A percentile compares a stretch with the other conserved stretches of the same genome.
Conservation (phyloP, 35 echinoderm and acorn worm species). For the Hemicentrotus pulcherrimus region DNA sequence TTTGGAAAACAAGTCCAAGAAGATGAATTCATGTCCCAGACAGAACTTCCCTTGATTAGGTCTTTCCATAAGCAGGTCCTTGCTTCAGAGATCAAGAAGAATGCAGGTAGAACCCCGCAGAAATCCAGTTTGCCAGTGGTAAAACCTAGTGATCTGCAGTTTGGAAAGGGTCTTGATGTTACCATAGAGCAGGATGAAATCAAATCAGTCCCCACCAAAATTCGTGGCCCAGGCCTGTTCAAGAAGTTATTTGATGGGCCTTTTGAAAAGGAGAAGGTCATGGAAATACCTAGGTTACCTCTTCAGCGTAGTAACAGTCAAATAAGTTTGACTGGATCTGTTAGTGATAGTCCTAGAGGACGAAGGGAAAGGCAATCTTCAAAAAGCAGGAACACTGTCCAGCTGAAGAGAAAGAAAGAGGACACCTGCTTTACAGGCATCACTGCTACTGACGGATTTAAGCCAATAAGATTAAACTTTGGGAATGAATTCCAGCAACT, state of each 20-base stretch:
- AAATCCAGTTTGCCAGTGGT: not conserved
- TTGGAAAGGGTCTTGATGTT: not conserved
- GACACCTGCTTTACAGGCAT: not conserved
- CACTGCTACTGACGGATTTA: not conserved
- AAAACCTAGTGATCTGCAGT: not conserved
- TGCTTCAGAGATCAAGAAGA: slow-evolving; percentile 55
- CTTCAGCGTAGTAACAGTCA: slow-evolving; percentile 25
- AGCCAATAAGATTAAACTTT: slow-evolving; percentile 45
- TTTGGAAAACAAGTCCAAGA: slow-evolving; percentile 79
- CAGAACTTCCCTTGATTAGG: slow-evolving; percentile 50
- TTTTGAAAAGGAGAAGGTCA: not conserved
- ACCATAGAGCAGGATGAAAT: not conserved
- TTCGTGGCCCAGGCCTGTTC: slow-evolving; percentile 27
- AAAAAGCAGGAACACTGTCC: not conserved
- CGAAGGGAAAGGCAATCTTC: not conserved
- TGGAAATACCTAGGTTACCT: not conserved
- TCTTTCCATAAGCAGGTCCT: slow-evolving; percentile 58
- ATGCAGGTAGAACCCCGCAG: slow-evolving; percentile 9
- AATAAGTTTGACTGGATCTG: not conserved
- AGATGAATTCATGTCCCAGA: slow-evolving; percentile 43
- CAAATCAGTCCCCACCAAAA: not conserved
- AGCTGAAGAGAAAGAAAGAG: not conserved
- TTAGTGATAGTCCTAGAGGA: not conserved
- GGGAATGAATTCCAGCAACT: slow-evolving; percentile 47
- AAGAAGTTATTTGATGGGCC: slow-evolving; percentile 26